These are phyloP conservation scores for Buceros bicornis DNA, from an alignment of 2,797 vertebrate species.

Conservation along the genomic window DNA sequence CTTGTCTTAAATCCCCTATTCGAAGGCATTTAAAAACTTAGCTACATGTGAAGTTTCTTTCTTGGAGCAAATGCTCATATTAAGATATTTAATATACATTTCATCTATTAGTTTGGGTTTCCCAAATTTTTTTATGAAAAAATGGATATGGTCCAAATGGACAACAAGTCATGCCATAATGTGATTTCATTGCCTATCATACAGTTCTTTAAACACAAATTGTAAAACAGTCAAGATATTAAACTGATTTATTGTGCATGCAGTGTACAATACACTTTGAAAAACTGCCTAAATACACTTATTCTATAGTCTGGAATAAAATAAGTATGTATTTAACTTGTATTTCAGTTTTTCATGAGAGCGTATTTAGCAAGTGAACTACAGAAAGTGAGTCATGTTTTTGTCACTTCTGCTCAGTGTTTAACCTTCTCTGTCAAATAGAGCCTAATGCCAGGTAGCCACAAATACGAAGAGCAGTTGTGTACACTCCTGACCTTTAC, in stretches of 20 bases:
- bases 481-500: not conserved
- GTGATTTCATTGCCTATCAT: slow-evolving; percentile 73
- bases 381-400: slow-evolving; percentile 41
- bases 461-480: not conserved
- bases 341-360: slow-evolving; percentile 76
- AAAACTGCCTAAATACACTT: slow-evolving; percentile 73
- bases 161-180: slow-evolving; percentile 53
- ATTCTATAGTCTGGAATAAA: slow-evolving; percentile 75
- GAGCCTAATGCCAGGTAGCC: not conserved
- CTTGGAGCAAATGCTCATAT: slow-evolving; percentile 51
- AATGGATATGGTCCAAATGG: slow-evolving; percentile 33
- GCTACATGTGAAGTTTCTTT: slow-evolving; percentile 47
- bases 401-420: not conserved
- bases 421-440: slow-evolving; percentile 7
- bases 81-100: slow-evolving; percentile 10
- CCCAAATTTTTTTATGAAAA: slow-evolving; percentile 1
- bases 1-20: slow-evolving; percentile 59
- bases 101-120: not conserved
- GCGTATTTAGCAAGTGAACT: slow-evolving; percentile 48
- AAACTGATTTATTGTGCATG: slow-evolving; percentile 78
- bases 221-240: slow-evolving; percentile 73
- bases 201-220: slow-evolving; percentile 56
- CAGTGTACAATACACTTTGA: slow-evolving; percentile 68
- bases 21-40: slow-evolving; percentile 45
- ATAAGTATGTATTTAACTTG: slow-evolving; percentile 72